Conservation (phyloP, 2,113 vertebrate species). For the Emydura subglobosa region DNA sequence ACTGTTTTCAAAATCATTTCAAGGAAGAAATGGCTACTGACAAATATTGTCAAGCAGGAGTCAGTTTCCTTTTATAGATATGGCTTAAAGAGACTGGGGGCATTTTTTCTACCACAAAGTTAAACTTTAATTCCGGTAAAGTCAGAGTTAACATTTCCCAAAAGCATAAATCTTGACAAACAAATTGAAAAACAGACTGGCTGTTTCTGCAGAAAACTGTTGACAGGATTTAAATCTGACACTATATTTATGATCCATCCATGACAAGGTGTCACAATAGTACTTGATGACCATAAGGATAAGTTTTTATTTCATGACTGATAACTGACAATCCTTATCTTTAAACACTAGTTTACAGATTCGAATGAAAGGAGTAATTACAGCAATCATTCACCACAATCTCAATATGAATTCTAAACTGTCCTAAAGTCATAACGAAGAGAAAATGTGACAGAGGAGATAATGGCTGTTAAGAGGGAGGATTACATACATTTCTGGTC, state of each 20-base stretch:
- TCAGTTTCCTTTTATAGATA: background rate
- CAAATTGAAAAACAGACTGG: background rate
- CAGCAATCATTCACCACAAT: constrained; percentile 11
- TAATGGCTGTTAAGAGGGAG: constrained; percentile 13
- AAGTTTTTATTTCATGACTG: background rate
- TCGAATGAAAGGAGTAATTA: constrained; percentile 37
- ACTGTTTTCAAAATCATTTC: background rate
- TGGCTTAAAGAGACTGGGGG: background rate
- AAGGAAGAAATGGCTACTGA: background rate
- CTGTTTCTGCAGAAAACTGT: background rate
- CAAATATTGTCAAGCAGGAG: background rate
- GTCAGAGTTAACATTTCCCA: background rate
- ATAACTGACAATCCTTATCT: constrained; percentile 18
- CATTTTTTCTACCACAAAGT: background rate
- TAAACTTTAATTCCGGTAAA: background rate
- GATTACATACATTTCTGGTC: background rate
- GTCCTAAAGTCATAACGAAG: constrained; percentile 7
- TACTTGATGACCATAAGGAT: background rate
- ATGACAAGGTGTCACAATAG: background rate
- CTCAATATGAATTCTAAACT: constrained; percentile 16
- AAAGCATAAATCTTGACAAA: background rate
- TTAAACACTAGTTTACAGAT: background rate
- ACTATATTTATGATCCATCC: background rate
- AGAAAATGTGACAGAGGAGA: background rate
- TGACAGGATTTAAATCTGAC: background rate